These are phyloP conservation scores for Plebejus argus DNA, from an alignment of 2,888 invertebrate genomes.

Conservation along the genomic window DNA sequence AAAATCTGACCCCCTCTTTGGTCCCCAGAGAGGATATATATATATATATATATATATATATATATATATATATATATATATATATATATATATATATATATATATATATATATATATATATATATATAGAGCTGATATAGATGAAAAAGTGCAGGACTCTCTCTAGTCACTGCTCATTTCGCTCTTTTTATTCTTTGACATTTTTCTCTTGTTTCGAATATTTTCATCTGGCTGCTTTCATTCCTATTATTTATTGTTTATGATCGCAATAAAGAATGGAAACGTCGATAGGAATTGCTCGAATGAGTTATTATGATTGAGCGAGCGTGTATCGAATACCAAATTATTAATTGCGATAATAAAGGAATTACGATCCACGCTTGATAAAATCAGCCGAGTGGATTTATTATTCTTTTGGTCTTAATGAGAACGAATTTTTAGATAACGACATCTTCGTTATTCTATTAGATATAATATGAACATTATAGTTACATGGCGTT, in stretches of 20 bases:
- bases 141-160: neutral
- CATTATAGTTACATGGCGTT: too few relatives aligned
- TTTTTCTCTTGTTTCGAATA: neutral
- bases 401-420: neutral
- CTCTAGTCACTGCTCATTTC: neutral
- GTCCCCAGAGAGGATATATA: too few relatives aligned
- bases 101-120: too few relatives aligned
- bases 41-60: too few relatives aligned
- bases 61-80: too few relatives aligned
- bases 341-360: neutral
- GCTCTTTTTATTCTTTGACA: neutral
- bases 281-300: neutral
- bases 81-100: too few relatives aligned
- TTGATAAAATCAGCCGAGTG: neutral
- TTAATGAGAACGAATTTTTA: neutral
- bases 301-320: constrained; percentile 23
- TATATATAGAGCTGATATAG: too few relatives aligned
- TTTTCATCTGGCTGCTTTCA: neutral
- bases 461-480: too few relatives aligned
- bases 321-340: neutral
- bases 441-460: neutral
- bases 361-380: neutral
- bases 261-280: constrained; percentile 6
- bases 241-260: constrained; percentile 4
- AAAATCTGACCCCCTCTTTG: too few relatives aligned